Evolutionary conservation across 2,113 vertebrate species (phyloP), one percentile per base, ranked within the genome.

Genomic region (Paracanthobrama guichenoti): DNA sequence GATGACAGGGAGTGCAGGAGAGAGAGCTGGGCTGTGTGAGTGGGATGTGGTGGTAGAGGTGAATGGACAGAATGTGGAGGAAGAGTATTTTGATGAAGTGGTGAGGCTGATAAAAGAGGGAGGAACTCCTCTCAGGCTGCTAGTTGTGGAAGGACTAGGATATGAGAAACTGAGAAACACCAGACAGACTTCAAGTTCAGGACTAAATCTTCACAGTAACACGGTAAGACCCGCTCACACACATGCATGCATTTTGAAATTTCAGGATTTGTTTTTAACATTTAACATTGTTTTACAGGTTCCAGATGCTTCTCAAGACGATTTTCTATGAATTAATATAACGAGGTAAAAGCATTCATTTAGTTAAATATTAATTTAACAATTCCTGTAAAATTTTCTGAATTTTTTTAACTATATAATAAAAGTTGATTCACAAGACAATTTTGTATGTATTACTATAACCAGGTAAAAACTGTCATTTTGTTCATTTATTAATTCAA

Each of bases 31-130:
- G 3, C 90, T 95, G 31, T 87, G 81, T 66, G 86, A 78, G 10
- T 92, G 94, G 74, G 95, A 95, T 2, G 69, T 92, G 57, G 22
- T 95, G 64, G 88, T 95, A 75, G 92, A 95, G 84, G 90, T 95
- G 72, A 95, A 95, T 0, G 94, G 94, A 35, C 81, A 79, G 81
- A 88, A 92, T 31, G 88, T 94, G 76, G 90, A 90, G 53, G 81
- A 89, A 75, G 62, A 91, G 55, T 79, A 69, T 57, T 85, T 92
- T 62, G 85, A 86, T 5, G 88, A 92, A 11, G 91, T 89, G 69
- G 91, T 93, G 74, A 78, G 83, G 76, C 77, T 91, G 81, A 91
- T 95, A 66, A 86, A 83, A 9, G 86, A 90, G n/a, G 90, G 88
- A 0, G 80, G 89, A 22, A 28, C 71, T 2, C 39, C 79, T 50